Percentiles rank a stretch among this genome's conserved stretches.
phyloP scores from a whole-genome alignment of 92 coral and sea anemone genomes.

The Epizoanthus ramosus region DNA sequence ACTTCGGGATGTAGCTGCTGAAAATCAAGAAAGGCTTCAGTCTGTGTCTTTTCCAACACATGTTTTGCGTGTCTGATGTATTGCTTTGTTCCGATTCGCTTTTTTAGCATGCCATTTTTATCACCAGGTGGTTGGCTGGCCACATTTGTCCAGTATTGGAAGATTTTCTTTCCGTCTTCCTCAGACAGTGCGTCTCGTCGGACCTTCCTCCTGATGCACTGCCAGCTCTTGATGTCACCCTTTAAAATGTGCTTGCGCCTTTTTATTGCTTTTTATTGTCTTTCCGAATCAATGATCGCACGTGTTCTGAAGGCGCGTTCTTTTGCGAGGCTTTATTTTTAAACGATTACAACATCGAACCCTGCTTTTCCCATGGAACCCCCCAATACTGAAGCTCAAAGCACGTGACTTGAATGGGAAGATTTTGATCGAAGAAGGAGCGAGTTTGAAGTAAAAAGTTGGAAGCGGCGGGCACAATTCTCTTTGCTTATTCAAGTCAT shows the following conservation, averaged over 20 bases:
- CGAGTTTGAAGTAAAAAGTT: conserved; percentile 29
- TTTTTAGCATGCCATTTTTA: conserved; percentile 1
- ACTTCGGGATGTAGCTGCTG: not conserved
- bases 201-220: conserved; percentile 4
- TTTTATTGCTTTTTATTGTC: conserved; percentile 3
- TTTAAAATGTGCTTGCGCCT: not conserved
- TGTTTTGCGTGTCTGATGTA: conserved; percentile 16
- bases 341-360: conserved; percentile 27
- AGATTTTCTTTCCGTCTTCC: conserved; percentile 25
- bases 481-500: conserved; percentile 28
- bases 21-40: not conserved
- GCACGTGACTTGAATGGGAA: conserved; percentile 28
- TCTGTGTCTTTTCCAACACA: too few species aligned
- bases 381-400: conserved; percentile 27
- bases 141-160: conserved; percentile 8
- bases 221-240: conserved; percentile 16
- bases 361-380: conserved; percentile 28
- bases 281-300: conserved; percentile 36
- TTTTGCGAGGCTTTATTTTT: too few species aligned
- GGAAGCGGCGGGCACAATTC: conserved; percentile 16
- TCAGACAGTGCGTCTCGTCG: conserved; percentile 16
- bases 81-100: conserved; percentile 1
- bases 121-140: conserved; percentile 3
- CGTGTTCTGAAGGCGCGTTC: conserved; percentile 19
- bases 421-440: conserved; percentile 24